phyloP scores from a whole-genome alignment of 2,797 vertebrate species.

The Poecilia wingei region DNA sequence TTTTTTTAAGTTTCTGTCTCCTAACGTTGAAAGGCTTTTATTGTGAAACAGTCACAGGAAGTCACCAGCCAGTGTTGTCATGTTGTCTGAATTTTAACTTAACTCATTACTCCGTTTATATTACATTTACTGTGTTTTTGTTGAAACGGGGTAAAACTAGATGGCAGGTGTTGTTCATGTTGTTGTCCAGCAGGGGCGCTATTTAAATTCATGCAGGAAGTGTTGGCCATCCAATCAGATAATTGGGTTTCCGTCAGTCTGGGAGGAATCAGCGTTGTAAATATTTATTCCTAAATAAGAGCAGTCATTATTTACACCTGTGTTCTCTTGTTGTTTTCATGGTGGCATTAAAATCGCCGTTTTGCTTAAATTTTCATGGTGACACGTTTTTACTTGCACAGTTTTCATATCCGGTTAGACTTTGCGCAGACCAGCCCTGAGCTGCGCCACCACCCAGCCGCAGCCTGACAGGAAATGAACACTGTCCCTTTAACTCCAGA shows the following conservation, averaged over 20 bases:
- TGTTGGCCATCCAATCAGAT: too few relatives aligned
- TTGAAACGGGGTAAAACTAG: not conserved
- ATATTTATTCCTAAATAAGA: too few relatives aligned
- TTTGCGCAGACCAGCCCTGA: too few relatives aligned
- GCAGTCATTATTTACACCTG: not conserved
- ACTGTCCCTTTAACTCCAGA: not conserved
- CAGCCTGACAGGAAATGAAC: not conserved
- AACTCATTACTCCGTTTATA: not conserved
- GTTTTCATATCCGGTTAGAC: not conserved
- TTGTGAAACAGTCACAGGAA: constrained; percentile 16
- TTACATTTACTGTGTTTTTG: not conserved
- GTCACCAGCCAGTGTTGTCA: not conserved
- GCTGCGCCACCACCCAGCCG: too few relatives aligned
- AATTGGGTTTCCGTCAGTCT: too few relatives aligned
- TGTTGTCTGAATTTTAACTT: not conserved
- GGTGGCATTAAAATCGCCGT: not conserved
- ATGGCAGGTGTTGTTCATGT: not conserved
- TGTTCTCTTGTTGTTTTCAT: not conserved
- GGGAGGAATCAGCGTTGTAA: too few relatives aligned
- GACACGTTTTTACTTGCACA: not conserved
- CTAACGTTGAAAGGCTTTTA: constrained; percentile 2
- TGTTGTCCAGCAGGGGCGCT: not conserved
- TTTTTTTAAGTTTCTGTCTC: not conserved
- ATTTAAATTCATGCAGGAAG: too few relatives aligned
- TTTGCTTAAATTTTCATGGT: not conserved